phyloP scores from a whole-genome alignment of 2,888 invertebrate species.

The Zaprionus bogoriensis region DNA sequence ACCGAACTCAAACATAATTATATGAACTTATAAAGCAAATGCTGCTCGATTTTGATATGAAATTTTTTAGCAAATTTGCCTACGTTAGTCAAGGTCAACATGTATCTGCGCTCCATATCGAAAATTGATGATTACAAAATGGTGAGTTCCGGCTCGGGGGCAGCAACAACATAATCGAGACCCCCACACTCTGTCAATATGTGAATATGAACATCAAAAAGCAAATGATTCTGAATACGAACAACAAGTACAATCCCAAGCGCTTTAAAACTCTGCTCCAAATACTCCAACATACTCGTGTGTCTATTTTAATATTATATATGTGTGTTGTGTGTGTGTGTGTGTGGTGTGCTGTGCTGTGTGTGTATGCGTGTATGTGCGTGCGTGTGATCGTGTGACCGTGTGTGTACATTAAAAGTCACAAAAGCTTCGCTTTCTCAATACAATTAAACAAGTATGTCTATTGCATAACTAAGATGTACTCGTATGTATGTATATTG shows the following conservation, averaged over 20 bases:
- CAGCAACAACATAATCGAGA: conserved; percentile 8
- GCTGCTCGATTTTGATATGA: conserved; percentile 58
- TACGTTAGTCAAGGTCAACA: conserved; percentile 95
- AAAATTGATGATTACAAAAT: conserved; percentile 99
- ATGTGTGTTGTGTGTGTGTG: conserved; percentile 17
- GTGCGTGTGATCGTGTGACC: conserved; percentile 14
- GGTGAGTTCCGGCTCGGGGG: conserved; percentile 88
- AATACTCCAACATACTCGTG: conserved; percentile 14
- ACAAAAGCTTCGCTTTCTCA: conserved; percentile 40
- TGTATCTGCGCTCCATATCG: conserved; percentile 98
- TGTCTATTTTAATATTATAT: conserved; percentile 16
- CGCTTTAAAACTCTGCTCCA: conserved; percentile 44
- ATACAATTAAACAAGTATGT: conserved; percentile 15
- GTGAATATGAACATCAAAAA: conserved; percentile 15
- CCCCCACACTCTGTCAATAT: conserved; percentile 18
- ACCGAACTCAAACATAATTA: neutral
- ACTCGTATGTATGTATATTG: conserved; percentile 31
- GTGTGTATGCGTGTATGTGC: neutral
- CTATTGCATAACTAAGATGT: conserved; percentile 22
- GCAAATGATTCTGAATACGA: conserved; percentile 6
- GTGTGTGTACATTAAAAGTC: conserved; percentile 26
- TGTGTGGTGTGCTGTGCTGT: neutral
- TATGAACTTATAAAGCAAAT: conserved; percentile 21
- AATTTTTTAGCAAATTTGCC: conserved; percentile 89
- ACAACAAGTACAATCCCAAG: conserved; percentile 35